A percentile compares a stretch with the other conserved stretches of the same genome.
Evolutionary conservation across 2,888 invertebrate species (phyloP).

Genomic region (Adelognathus sp.): DNA sequence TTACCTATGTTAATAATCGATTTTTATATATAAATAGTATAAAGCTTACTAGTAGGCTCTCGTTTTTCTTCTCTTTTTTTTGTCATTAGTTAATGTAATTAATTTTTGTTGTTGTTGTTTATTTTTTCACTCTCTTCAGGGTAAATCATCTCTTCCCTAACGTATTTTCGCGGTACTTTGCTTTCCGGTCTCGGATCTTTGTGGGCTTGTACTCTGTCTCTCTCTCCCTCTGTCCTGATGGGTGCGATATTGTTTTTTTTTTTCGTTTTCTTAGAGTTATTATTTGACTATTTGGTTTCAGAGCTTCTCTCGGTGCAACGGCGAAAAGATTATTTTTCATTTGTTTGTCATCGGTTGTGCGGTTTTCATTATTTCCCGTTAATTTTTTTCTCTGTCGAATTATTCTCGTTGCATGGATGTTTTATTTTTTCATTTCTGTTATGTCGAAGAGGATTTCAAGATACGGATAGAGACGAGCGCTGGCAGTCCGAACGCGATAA

Average conservation of each 20-base stretch:
- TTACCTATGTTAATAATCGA: constrained; percentile 64
- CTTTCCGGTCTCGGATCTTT: constrained; percentile 20
- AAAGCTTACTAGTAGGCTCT: constrained; percentile 76
- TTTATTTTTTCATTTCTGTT: neutral
- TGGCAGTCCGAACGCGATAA: constrained; percentile 13
- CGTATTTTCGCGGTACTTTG: constrained; percentile 35
- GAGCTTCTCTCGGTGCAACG: constrained; percentile 14
- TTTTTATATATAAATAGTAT: constrained; percentile 73
- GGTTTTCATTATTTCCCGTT: neutral
- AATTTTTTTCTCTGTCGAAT: neutral
- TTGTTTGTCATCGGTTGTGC: constrained; percentile 4
- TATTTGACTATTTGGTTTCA: neutral
- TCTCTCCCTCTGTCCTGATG: constrained; percentile 22
- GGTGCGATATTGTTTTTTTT: constrained; percentile 3
- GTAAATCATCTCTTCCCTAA: constrained; percentile 52
- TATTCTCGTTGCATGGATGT: neutral
- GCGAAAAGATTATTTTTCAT: constrained; percentile 14
- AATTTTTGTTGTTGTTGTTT: constrained; percentile 58
- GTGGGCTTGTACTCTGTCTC: constrained; percentile 21
- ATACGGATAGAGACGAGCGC: neutral
- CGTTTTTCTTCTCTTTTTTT: constrained; percentile 66
- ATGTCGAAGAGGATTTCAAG: neutral
- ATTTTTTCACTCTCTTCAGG: constrained; percentile 53
- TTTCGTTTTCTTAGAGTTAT: neutral
- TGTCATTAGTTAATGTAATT: constrained; percentile 65